These are phyloP conservation scores for Odontocerum albicorne DNA, from an alignment of 2,888 invertebrate genomes.

Conservation along the genomic window DNA sequence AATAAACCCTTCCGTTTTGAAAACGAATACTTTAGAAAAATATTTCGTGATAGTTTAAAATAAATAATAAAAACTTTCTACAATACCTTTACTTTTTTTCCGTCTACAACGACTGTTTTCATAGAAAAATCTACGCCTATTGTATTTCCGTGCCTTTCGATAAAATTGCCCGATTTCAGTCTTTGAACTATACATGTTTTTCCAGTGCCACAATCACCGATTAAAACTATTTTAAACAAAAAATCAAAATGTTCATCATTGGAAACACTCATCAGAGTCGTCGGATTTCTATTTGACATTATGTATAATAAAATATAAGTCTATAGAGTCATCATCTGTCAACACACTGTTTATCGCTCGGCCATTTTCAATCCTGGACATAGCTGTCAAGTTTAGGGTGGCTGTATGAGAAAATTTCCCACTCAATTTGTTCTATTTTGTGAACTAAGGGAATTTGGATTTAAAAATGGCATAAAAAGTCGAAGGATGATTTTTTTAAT, in stretches of 20 bases:
- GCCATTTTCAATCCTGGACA: conserved; percentile 22
- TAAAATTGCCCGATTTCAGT: conserved; percentile 93
- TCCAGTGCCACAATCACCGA: conserved; percentile 88
- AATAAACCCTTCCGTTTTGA: conserved; percentile 6
- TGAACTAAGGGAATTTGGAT: too few species aligned
- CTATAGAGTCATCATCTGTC: conserved; percentile 21
- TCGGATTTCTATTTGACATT: conserved; percentile 76
- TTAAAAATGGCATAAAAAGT: too few species aligned
- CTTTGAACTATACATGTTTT: conserved; percentile 96
- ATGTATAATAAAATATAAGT: conserved; percentile 37
- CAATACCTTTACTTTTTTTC: conserved; percentile 93
- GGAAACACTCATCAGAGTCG: conserved; percentile 72
- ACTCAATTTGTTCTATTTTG: too few species aligned
- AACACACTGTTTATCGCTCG: conserved; percentile 25
- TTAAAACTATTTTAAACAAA: conserved; percentile 92
- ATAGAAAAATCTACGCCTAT: conserved; percentile 98
- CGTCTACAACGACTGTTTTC: conserved; percentile 93
- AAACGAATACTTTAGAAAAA: conserved; percentile 19
- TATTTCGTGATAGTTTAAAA: background rate
- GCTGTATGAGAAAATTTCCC: too few species aligned
- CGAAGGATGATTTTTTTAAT: too few species aligned
- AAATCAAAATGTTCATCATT: conserved; percentile 55
- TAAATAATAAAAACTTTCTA: background rate
- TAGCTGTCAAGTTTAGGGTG: conserved; percentile 14
- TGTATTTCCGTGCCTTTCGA: conserved; percentile 93